These are phyloP conservation scores for Loriculus beryllinus DNA, from an alignment of 2,797 vertebrate genomes.

Conservation along the genomic window DNA sequence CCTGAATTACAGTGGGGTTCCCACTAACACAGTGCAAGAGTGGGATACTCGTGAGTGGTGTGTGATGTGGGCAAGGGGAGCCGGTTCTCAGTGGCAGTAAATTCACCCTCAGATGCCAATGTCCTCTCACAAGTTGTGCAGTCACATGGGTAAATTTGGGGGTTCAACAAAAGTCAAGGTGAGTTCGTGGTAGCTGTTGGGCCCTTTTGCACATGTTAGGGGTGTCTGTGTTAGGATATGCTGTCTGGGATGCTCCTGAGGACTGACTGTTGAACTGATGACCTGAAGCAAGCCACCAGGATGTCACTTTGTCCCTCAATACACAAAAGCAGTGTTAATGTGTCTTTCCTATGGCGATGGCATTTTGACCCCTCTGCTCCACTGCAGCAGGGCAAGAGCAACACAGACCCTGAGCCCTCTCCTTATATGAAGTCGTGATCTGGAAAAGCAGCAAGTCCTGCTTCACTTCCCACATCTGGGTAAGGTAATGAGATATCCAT, in stretches of 20 bases:
- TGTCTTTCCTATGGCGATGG: fast-evolving
- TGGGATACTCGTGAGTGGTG: neutral
- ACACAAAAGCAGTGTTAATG: neutral
- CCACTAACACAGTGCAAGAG: neutral
- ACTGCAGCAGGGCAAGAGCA: neutral
- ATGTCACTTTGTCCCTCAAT: neutral
- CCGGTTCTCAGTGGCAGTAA: neutral
- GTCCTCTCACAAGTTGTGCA: neutral
- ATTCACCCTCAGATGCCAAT: neutral
- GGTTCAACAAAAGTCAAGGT: neutral
- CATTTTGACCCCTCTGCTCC: neutral
- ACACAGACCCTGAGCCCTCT: neutral
- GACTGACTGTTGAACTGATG: neutral
- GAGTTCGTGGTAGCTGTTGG: neutral
- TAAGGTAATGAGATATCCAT: constrained; percentile 4
- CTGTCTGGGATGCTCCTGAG: neutral
- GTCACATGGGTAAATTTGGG: neutral
- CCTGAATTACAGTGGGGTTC: neutral
- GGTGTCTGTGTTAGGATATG: neutral
- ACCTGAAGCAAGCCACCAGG: neutral
- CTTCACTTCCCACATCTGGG: neutral
- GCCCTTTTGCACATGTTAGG: neutral
- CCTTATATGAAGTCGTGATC: neutral
- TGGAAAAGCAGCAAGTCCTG: neutral
- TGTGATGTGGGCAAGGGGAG: fast-evolving